A percentile compares a stretch with the other conserved stretches of the same genome.
These are phyloP conservation scores for Callipepla squamata DNA, from an alignment of 2,113 vertebrate species.

Conservation along the genomic window DNA sequence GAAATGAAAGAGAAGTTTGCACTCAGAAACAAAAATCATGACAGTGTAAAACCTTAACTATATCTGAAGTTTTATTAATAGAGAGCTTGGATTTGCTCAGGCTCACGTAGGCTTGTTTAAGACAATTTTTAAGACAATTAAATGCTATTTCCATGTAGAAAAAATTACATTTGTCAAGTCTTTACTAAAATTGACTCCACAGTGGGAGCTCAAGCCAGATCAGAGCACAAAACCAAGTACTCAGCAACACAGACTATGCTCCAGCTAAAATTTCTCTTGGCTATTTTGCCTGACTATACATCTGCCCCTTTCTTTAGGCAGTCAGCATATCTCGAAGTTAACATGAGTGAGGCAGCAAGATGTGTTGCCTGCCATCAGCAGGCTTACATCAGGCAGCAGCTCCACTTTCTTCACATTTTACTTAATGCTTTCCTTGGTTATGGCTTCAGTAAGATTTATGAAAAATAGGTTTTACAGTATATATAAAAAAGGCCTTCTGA, in stretches of 20 bases:
- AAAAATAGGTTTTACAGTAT: background rate
- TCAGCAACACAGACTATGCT: background rate
- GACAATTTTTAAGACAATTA: background rate
- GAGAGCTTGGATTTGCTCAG: background rate
- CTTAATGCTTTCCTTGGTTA: background rate
- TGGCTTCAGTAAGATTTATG: background rate
- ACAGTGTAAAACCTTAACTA: background rate
- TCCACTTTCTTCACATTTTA: background rate
- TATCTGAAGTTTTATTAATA: background rate
- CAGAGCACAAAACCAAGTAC: background rate
- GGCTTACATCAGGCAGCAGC: background rate
- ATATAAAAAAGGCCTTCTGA: background rate
- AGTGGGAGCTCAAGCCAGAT: background rate
- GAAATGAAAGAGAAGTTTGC: background rate
- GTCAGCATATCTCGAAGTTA: background rate
- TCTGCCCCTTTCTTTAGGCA: background rate
- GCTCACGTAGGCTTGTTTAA: background rate
- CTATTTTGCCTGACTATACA: fast-evolving
- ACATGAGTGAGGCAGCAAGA: background rate
- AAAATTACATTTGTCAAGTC: background rate
- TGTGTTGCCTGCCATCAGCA: fast-evolving
- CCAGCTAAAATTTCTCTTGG: background rate
- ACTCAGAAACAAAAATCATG: background rate
- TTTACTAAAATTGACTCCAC: background rate
- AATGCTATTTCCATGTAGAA: background rate